A percentile compares a stretch with the other conserved stretches of the same genome.
These are phyloP conservation scores for Tribolium castaneum DNA, from an alignment of 1,140 invertebrate genomes.

Conservation along the genomic window DNA sequence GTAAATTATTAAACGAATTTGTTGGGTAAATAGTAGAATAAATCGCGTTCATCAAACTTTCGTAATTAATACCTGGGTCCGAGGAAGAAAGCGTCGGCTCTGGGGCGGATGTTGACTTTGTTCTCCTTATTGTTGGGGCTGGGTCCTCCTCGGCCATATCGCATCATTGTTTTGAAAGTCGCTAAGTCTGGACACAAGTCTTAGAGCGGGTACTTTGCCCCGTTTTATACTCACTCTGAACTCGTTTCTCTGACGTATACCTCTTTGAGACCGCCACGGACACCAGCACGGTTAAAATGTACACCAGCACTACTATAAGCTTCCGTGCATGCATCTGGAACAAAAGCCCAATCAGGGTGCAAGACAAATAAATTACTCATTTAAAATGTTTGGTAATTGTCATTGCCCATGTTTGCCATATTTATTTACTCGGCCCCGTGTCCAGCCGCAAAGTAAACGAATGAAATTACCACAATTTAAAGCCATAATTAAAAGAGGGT, in stretches of 20 bases:
- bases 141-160: slow-evolving; percentile 49
- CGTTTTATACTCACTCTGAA: slow-evolving; percentile 43
- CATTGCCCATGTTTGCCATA: background rate
- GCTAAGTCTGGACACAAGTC: slow-evolving; percentile 34
- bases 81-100: slow-evolving; percentile 50
- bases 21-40: slow-evolving; percentile 10
- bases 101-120: slow-evolving; percentile 50
- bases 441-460: background rate
- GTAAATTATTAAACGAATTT: slow-evolving; percentile 20
- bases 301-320: slow-evolving; percentile 42
- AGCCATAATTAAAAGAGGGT: background rate
- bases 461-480: background rate
- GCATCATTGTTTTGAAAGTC: slow-evolving; percentile 49
- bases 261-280: slow-evolving; percentile 36
- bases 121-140: slow-evolving; percentile 39
- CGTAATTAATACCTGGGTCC: slow-evolving; percentile 44
- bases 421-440: background rate
- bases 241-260: slow-evolving; percentile 45
- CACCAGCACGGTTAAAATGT: slow-evolving; percentile 44
- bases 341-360: background rate
- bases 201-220: background rate
- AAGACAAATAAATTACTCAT: background rate
- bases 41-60: slow-evolving; percentile 34
- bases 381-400: background rate
- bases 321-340: slow-evolving; percentile 50